Evolutionary conservation across 1,140 invertebrate species (phyloP).

Genomic region (Drosophila novamexicana): DNA sequence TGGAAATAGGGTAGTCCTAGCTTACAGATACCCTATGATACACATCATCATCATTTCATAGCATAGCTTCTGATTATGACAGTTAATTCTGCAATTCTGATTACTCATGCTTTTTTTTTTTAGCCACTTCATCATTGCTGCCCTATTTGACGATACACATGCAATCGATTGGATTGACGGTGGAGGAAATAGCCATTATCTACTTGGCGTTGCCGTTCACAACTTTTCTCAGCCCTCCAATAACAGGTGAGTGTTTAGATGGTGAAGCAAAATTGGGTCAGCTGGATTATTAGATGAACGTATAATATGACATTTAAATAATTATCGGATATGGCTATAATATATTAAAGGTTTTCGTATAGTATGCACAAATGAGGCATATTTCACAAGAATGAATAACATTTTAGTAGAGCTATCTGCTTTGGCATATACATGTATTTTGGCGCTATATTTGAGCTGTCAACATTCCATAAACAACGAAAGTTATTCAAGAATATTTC

Average conservation of each 20-base stretch:
- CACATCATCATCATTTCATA: too few species aligned
- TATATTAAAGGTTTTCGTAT: too few species aligned
- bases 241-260: slow-evolving; percentile 87
- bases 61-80: too few species aligned
- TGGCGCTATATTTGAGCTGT: too few species aligned
- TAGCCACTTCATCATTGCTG: slow-evolving; percentile 91
- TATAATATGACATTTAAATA: neutral
- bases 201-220: slow-evolving; percentile 93
- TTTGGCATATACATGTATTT: too few species aligned
- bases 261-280: neutral
- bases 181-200: slow-evolving; percentile 93
- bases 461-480: too few species aligned
- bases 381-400: too few species aligned
- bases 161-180: slow-evolving; percentile 93
- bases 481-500: too few species aligned
- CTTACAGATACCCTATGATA: too few species aligned
- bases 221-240: slow-evolving; percentile 91
- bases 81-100: neutral
- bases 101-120: slow-evolving; percentile 81
- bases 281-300: neutral
- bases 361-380: too few species aligned
- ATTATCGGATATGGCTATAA: neutral
- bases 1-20: too few species aligned
- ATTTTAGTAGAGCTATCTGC: too few species aligned
- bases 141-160: slow-evolving; percentile 94